Conservation (phyloP, 2,113 vertebrate genomes). For the Nanorana parkeri region DNA sequence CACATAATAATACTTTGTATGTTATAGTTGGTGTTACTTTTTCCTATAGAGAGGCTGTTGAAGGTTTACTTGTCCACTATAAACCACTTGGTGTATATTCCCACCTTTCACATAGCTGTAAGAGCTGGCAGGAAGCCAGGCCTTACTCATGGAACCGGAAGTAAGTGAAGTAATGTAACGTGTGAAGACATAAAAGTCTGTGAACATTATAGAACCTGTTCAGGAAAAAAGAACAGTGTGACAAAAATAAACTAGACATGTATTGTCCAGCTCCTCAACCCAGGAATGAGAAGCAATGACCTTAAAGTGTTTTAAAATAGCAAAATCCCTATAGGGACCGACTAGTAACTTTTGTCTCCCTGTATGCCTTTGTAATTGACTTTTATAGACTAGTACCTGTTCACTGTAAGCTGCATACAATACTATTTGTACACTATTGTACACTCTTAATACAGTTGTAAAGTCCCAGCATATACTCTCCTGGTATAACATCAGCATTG, state of each 20-base stretch:
- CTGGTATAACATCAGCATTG: no score
- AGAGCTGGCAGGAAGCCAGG: conserved; percentile 12
- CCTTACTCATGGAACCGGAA: background rate
- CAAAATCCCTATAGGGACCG: background rate
- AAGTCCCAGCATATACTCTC: no score
- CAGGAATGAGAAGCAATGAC: conserved; percentile 13
- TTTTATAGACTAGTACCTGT: background rate
- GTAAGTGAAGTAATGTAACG: background rate
- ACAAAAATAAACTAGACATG: conserved; percentile 33
- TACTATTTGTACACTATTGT: no score
- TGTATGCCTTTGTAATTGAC: background rate
- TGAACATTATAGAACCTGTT: conserved; percentile 14
- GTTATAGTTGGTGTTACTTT: background rate
- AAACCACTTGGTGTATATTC: background rate
- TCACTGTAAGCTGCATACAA: no score
- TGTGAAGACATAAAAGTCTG: conserved; percentile 1
- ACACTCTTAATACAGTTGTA: no score
- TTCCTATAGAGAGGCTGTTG: background rate
- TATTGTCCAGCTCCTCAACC: background rate
- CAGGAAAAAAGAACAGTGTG: background rate
- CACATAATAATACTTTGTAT: no score
- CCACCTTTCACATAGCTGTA: background rate
- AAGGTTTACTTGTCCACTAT: background rate
- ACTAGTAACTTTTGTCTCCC: background rate
- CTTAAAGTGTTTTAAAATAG: conserved; percentile 29